phyloP scores from a whole-genome alignment of 2,797 vertebrate species.

The Squalus acanthias region DNA sequence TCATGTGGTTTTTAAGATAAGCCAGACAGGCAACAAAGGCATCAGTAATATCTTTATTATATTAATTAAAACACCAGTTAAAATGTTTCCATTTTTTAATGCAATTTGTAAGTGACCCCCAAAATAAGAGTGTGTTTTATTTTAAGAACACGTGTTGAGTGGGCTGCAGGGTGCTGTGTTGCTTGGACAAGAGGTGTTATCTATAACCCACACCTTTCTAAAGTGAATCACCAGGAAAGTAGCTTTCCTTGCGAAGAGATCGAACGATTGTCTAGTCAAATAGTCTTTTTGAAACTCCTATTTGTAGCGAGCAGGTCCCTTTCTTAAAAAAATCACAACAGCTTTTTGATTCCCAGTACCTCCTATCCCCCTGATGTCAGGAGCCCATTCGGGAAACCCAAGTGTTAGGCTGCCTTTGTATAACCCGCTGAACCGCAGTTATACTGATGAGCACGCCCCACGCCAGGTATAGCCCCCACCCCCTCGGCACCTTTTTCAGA shows the following conservation, averaged over 20 bases:
- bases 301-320: not conserved
- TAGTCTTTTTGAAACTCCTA: too few species aligned
- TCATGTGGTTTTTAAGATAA: constrained; percentile 25
- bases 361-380: not conserved
- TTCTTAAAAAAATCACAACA: not conserved
- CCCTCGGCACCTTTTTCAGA: not conserved
- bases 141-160: not conserved
- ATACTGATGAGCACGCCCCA: not conserved
- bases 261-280: not conserved
- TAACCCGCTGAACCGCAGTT: not conserved
- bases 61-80: not conserved
- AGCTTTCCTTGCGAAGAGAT: not conserved
- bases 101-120: not conserved
- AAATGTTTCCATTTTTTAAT: constrained; percentile 18
- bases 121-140: not conserved
- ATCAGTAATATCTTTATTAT: not conserved
- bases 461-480: too few species aligned
- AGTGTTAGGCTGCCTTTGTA: not conserved
- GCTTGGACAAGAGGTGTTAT: not conserved
- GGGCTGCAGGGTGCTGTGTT: not conserved
- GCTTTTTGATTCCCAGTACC: not conserved
- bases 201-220: not conserved
- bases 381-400: not conserved
- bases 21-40: not conserved
- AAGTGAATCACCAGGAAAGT: not conserved